Evolutionary conservation across 1,140 invertebrate genomes (phyloP), one percentile per base, ranked within the genome.

Genomic region (Achroia grisella): DNA sequence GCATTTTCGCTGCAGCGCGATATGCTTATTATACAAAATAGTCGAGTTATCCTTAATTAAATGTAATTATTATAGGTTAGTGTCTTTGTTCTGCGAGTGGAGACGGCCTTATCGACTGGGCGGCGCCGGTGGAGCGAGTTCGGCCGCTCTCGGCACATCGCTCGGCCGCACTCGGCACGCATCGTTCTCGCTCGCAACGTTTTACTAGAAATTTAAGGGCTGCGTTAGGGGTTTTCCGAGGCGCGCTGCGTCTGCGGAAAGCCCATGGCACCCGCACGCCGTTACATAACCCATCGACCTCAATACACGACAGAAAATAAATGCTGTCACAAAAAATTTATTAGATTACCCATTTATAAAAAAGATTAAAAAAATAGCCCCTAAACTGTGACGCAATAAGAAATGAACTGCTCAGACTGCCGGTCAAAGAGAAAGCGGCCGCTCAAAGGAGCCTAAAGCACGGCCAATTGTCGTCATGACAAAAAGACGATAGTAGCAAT

Each of bases 91-190:
- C 72, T 58, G 68, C 61, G 56, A 71, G 73, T 74, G 71, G 82
- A 85, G 81, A 85, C 77, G 74, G 77, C 73, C 83, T 86, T 87
- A 87, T 86, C 80, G 83, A 86, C 85, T 87, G 82, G 85, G 83
- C 78, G 82, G 79, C 77, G 67, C 68, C 71, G 67, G 62, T 69
- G 67, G 73, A 62, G 62, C 57, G 56, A 57, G 61, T 52, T 76
- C 78, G 81, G 62, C 46, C 56, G 52, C 42, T 43, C 43, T 74
- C 75, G 71, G 62, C 48, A 51, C 54, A n/a, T 31, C 42, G 33
- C 44, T 52, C 51, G 48, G 43, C 34, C 28, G 17, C 42, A 14
- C 55, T 66, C 71, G 68, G 55, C 37, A 14, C n/a, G 8, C 48
- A 64, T 74, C 84, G 79, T 30, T 34, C 13, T 14, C 41, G 36